Base-by-base conservation (phyloP, 2,888 invertebrate species). In the Lepidonotus clava region DNA sequence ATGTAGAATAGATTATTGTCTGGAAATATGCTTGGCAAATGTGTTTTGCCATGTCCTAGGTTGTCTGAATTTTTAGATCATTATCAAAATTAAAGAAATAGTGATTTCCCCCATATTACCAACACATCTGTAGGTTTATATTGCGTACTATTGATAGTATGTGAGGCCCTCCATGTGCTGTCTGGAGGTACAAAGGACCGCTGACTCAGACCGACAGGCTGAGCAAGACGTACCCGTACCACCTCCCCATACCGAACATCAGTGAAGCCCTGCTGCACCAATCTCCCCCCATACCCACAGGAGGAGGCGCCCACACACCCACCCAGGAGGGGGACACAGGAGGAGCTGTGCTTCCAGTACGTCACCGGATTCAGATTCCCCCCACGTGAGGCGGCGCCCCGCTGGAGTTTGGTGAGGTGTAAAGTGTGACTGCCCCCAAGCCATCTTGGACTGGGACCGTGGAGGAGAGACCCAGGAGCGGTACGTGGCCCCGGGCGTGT, bases 391-490 rank as follows among this genome's bases (percentile, higher is more conserved):
- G 61, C 24, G 18, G 28, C 8, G 8, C 61, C 61, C n/a, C n/a
- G n/a, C 61, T 5, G 28, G 61, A 61, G 61, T 24, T 61, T 18
- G 11, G 61, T 28, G 61, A 61, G 61, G 24, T 61, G 24, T 61
- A 61, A 61, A 61, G 61, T 61, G 61, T 61, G 61, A 61, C 61
- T 61, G 61, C 61, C 61, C 61, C 61, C n/a, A 32, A 32, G 61
- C 24, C 61, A 61, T 61, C 61, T 61, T 1, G n/a, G 24, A 24
- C 11, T 32, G 28, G 11, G 61, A 11, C 61, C 61, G 61, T 61
- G 61, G 61, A 61, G 61, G 28, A 28, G 28, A 14, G 61, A 61
- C 61, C 24, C 61, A 28, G 61, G 61, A 61, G 61, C n/a, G n/a
- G n/a, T n/a, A n/a, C n/a, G n/a, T n/a, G n/a, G n/a, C n/a, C n/a